Conservation (phyloP, 1,140 invertebrate species). For the Neodiprion pinetum region DNA sequence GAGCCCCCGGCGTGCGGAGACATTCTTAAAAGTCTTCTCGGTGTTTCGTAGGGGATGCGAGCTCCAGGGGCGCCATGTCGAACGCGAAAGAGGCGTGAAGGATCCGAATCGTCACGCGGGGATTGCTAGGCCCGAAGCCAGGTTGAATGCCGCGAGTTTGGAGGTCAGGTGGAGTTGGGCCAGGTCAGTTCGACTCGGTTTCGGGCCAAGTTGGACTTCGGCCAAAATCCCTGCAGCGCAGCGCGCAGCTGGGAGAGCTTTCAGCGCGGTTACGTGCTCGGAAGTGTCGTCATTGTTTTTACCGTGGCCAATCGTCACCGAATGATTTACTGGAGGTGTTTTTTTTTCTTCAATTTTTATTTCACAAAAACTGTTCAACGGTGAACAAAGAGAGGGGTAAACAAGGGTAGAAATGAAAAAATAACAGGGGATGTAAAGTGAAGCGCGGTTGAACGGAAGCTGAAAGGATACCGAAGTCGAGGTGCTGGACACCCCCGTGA, state of each 20-base stretch:
- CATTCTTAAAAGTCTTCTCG: conserved; percentile 19
- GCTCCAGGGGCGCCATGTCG: conserved; percentile 13
- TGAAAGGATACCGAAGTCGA: conserved; percentile 8
- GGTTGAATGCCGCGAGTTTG: not conserved
- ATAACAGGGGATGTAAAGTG: not conserved
- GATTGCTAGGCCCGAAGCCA: not conserved
- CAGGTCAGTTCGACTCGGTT: conserved; percentile 2
- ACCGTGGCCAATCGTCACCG: conserved; percentile 39
- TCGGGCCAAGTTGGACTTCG: conserved; percentile 7
- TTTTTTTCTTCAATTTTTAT: not conserved
- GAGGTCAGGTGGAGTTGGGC: not conserved
- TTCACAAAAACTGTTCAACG: conserved; percentile 6
- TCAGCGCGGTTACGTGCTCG: conserved; percentile 27
- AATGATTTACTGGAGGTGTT: conserved; percentile 29
- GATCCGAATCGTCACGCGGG: conserved; percentile 7
- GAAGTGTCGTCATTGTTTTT: conserved; percentile 37
- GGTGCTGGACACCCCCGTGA: not conserved
- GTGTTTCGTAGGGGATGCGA: conserved; percentile 9
- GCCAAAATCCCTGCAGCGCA: conserved; percentile 11
- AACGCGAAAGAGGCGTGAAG: not conserved
- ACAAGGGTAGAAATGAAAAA: not conserved
- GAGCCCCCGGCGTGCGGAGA: not conserved
- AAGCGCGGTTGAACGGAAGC: conserved; percentile 4
- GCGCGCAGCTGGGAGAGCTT: conserved; percentile 12
- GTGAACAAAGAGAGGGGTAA: not conserved